Evolutionary conservation across 2,888 invertebrate genomes (phyloP).

Genomic region (Cantharis flavilabris): DNA sequence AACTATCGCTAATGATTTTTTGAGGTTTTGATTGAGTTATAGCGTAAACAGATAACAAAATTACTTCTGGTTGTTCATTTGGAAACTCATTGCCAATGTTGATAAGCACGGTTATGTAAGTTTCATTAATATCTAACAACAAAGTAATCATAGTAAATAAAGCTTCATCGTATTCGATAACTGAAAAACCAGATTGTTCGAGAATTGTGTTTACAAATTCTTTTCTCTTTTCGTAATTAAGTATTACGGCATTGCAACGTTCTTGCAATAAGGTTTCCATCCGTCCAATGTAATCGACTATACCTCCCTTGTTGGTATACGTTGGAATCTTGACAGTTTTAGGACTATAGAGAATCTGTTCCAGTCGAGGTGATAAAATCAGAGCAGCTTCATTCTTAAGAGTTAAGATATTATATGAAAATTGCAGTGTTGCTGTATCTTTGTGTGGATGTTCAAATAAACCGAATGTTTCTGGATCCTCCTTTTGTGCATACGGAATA

Average conservation of each 20-base stretch:
- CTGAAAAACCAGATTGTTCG: constrained; percentile 51
- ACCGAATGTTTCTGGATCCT: constrained; percentile 24
- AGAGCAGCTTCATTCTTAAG: constrained; percentile 56
- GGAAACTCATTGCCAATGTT: constrained; percentile 63
- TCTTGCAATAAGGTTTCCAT: constrained; percentile 60
- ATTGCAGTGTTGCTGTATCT: constrained; percentile 43
- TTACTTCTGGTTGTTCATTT: constrained; percentile 59
- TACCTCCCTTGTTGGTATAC: constrained; percentile 50
- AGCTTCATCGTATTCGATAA: constrained; percentile 59
- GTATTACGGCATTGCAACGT: constrained; percentile 53
- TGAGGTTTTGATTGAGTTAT: constrained; percentile 37
- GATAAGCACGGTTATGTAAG: constrained; percentile 66
- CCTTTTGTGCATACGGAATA: constrained; percentile 57
- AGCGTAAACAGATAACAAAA: constrained; percentile 64
- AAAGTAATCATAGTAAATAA: constrained; percentile 59
- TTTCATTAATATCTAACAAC: constrained; percentile 65
- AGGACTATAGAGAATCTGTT: constrained; percentile 56
- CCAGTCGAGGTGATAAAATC: constrained; percentile 58
- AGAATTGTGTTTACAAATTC: constrained; percentile 56
- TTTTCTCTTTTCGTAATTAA: constrained; percentile 54
- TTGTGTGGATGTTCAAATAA: constrained; percentile 38
- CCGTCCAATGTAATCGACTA: constrained; percentile 64
- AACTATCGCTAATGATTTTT: constrained; percentile 36
- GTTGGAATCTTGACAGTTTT: constrained; percentile 55
- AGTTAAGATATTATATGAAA: constrained; percentile 46